Base-by-base conservation (phyloP, 2,797 vertebrate genomes). In the Lophotriccus pileatus region DNA sequence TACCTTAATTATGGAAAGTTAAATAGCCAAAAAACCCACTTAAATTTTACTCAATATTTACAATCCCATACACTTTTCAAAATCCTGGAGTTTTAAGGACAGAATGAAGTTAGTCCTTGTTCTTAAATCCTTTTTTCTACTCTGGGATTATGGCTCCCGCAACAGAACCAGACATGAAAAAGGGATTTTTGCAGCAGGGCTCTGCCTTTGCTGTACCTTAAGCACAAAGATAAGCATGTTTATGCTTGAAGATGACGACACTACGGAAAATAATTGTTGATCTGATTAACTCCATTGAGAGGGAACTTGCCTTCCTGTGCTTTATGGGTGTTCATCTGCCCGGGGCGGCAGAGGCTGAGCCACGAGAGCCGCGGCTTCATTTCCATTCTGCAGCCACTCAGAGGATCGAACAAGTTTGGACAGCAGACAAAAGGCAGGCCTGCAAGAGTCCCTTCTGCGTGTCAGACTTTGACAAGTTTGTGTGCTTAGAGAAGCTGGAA, bases 211-310 rank as follows among this genome's bases (percentile, higher is more conserved):
- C 56, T 37, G 23, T 82, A 62, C 60, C 58, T 89, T 43, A 47
- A 92, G 60, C 84, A 56, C 41, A 87, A 73, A 92, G 59, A 70
- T 80, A 92, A 95, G 81, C 97, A 17, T 88, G 97, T 96, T 97
- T 96, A 62, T 95, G 89, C 97, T 94, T 96, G 96, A 95, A 93
- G 67, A 6, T 94, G 93, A 95, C 39, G 67, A 95, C 77, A 46
- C 46, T 84, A 15, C 46, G 93, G 95, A 90, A 96, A 94, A 93
- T 91, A 91, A 96, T 89, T 92, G 87, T 87, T 79, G 88, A 90
- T 95, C 84, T 94, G 92, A 92, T 96, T 90, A 96, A 60, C 62
- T 91, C 50, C 70, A 58, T 66, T 90, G 94, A 89, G 78, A 88
- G 12, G 37, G 87, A 79, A 56, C 79, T 96, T 58, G 53, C 67